These are phyloP conservation scores for Psittacula echo DNA, from an alignment of 2,797 vertebrate species.

Conservation along the genomic window DNA sequence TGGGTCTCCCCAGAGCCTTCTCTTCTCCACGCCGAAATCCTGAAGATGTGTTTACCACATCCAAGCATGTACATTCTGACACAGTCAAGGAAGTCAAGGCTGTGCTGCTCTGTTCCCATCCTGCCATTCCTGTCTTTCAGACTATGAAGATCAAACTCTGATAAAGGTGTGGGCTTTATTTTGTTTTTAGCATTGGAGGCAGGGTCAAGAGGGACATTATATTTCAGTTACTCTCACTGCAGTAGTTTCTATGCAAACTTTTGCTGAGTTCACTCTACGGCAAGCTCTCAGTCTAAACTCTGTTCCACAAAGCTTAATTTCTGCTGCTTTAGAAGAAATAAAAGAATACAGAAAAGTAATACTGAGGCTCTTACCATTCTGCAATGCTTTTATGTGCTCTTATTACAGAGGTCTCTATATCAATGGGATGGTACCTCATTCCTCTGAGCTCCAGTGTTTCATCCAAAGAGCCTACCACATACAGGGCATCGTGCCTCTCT, in stretches of 20 bases:
- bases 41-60: not conserved
- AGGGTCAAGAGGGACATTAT: not conserved
- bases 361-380: slow-evolving; percentile 86
- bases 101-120: not conserved
- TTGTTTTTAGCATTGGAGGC: not conserved
- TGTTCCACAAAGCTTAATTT: not conserved
- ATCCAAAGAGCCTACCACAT: slow-evolving; percentile 93
- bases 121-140: not conserved
- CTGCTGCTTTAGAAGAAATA: not conserved
- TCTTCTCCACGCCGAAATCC: not conserved
- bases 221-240: not conserved
- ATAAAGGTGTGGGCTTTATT: not conserved
- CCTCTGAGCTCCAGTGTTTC: slow-evolving; percentile 95
- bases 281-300: not conserved
- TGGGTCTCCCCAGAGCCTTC: not conserved
- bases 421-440: slow-evolving; percentile 96
- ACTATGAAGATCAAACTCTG: not conserved
- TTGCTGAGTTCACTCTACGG: not conserved
- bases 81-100: not conserved
- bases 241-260: not conserved
- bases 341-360: not conserved
- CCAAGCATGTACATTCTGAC: rapidly evolving
- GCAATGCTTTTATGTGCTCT: slow-evolving; percentile 95
- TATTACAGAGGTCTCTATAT: slow-evolving; percentile 96
- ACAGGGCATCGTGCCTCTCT: slow-evolving; percentile 95